Percentiles rank a stretch among this genome's conserved stretches.
These are phyloP conservation scores for Halictus quadricinctus DNA, from an alignment of 2,888 invertebrate genomes.

Conservation along the genomic window DNA sequence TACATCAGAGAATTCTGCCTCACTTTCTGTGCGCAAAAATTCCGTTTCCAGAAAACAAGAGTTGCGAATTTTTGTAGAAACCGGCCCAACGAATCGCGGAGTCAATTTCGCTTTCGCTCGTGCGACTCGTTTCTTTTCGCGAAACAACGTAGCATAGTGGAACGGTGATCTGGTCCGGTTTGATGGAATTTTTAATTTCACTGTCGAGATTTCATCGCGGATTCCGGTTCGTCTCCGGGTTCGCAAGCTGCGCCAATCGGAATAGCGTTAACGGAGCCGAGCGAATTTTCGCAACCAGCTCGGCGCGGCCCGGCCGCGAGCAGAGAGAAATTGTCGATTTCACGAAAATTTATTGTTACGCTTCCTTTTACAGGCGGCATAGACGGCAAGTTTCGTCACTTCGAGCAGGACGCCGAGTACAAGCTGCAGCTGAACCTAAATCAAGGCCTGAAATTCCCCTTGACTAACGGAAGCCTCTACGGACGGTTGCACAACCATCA, in stretches of 20 bases:
- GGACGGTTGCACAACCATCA: conserved; percentile 83
- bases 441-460: conserved; percentile 84
- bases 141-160: not conserved
- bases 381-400: conserved; percentile 85
- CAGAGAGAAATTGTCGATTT: conserved; percentile 34
- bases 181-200: conserved; percentile 12
- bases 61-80: not conserved
- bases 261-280: not conserved
- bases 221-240: not conserved
- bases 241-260: not conserved
- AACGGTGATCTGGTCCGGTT: not conserved
- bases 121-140: not conserved
- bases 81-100: not conserved
- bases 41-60: not conserved
- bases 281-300: no score
- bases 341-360: conserved; percentile 38
- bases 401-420: conserved; percentile 82
- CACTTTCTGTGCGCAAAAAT: not conserved
- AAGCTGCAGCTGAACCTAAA: conserved; percentile 81
- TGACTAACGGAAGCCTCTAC: conserved; percentile 85
- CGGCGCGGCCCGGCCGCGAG: no score
- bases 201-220: not conserved
- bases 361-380: conserved; percentile 82
- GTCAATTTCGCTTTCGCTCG: not conserved
- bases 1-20: no score